These are phyloP conservation scores for Engraulis encrasicolus DNA, from an alignment of 2,113 vertebrate species.

Conservation along the genomic window DNA sequence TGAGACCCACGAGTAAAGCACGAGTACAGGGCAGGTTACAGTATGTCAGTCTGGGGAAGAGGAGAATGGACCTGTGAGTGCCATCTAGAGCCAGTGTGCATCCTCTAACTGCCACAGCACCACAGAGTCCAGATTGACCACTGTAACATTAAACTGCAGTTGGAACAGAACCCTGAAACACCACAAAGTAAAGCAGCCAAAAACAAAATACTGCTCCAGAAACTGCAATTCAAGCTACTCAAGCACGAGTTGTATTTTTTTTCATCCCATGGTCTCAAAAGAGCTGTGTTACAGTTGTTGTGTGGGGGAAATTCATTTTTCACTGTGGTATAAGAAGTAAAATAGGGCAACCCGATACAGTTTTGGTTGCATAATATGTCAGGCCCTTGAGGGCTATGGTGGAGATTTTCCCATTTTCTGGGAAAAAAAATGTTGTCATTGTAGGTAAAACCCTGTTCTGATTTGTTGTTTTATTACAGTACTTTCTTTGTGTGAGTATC, in stretches of 20 bases:
- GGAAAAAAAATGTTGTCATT: background rate
- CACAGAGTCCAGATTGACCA: background rate
- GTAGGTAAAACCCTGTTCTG: no score
- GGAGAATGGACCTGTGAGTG: background rate
- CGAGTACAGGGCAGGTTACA: no score
- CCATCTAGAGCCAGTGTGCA: background rate
- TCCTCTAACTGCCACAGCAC: background rate
- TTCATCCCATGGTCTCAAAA: background rate
- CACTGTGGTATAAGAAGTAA: background rate
- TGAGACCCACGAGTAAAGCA: no score
- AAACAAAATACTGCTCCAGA: background rate
- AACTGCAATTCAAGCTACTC: background rate
- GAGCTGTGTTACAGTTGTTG: background rate
- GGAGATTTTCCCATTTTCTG: background rate
- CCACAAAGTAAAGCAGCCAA: no score
- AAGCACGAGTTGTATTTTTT: background rate
- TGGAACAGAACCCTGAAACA: background rate
- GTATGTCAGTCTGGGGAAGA: no score
- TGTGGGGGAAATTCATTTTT: background rate
- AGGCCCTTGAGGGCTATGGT: background rate
- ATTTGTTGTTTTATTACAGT: no score
- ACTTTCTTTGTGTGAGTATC: no score
- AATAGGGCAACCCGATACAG: background rate
- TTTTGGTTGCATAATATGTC: background rate
- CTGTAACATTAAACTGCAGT: background rate